Conservation (phyloP, 2,113 vertebrate species). For the Syrmaticus mikado region DNA sequence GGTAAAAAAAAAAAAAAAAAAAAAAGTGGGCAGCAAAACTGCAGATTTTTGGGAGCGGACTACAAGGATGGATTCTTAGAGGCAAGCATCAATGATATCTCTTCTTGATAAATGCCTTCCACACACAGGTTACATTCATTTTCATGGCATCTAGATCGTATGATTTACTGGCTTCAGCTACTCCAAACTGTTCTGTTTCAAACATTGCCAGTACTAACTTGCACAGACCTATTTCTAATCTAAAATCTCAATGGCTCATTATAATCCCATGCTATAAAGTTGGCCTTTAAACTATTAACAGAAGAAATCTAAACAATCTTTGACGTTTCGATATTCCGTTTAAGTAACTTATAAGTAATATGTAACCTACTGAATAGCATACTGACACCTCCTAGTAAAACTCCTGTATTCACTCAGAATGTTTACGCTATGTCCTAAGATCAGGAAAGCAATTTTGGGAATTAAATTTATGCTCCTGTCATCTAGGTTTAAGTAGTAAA, state of each 20-base stretch:
- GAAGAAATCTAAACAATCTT: background rate
- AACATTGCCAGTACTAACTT: conserved; percentile 17
- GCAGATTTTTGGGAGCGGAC: background rate
- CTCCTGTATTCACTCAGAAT: background rate
- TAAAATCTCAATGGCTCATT: conserved; percentile 49
- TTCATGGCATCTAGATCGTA: background rate
- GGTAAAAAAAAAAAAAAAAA: background rate
- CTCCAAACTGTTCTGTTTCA: background rate
- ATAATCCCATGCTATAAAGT: background rate
- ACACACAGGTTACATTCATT: background rate
- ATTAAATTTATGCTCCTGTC: background rate
- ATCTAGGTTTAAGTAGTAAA: background rate
- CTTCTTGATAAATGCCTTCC: background rate
- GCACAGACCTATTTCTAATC: conserved; percentile 44
- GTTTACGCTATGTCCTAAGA: background rate
- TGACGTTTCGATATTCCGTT: background rate
- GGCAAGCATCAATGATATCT: background rate
- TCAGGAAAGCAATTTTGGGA: background rate
- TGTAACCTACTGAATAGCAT: background rate
- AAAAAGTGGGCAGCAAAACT: background rate
- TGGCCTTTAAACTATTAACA: conserved; percentile 16
- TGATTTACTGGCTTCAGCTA: background rate
- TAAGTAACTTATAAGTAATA: background rate
- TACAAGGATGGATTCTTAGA: background rate
- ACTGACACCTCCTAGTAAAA: background rate